A percentile compares a stretch with the other conserved stretches of the same genome.
These are phyloP conservation scores for Gorsachius magnificus DNA, from an alignment of 2,797 vertebrate species.

Conservation along the genomic window DNA sequence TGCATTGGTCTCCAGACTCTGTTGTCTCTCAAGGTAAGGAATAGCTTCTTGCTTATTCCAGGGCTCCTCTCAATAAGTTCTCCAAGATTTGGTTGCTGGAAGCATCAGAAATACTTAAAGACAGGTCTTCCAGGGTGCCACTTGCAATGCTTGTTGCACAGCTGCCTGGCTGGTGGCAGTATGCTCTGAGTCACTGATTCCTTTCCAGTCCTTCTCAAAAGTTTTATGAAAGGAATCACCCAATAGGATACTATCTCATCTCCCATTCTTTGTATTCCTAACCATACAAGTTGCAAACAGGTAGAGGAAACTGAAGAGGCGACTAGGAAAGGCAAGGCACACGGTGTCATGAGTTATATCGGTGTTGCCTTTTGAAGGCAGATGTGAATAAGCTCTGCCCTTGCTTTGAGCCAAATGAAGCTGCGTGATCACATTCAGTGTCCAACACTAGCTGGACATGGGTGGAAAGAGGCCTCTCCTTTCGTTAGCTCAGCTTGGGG, in stretches of 20 bases:
- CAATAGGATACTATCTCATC: neutral
- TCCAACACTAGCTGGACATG: neutral
- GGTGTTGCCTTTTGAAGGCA: neutral
- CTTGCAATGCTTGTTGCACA: neutral
- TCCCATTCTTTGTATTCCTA: neutral
- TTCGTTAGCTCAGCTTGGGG: neutral
- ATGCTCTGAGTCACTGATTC: neutral
- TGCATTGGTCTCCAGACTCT: slow-evolving; percentile 91
- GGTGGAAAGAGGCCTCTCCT: neutral
- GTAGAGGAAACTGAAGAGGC: neutral
- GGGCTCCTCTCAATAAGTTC: neutral
- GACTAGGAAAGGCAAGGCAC: neutral
- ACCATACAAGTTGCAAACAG: neutral
- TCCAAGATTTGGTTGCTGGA: neutral
- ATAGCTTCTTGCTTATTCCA: neutral
- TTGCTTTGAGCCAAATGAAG: neutral
- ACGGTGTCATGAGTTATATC: neutral
- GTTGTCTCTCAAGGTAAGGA: slow-evolving; percentile 89
- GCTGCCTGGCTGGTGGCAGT: neutral
- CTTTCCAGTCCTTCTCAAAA: neutral
- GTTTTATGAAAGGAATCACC: neutral
- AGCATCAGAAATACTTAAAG: neutral
- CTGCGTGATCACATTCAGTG: neutral
- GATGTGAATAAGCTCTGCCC: neutral
- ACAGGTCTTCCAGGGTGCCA: neutral